phyloP scores from a whole-genome alignment of 1,140 invertebrate genomes.

The Papilio glaucus region DNA sequence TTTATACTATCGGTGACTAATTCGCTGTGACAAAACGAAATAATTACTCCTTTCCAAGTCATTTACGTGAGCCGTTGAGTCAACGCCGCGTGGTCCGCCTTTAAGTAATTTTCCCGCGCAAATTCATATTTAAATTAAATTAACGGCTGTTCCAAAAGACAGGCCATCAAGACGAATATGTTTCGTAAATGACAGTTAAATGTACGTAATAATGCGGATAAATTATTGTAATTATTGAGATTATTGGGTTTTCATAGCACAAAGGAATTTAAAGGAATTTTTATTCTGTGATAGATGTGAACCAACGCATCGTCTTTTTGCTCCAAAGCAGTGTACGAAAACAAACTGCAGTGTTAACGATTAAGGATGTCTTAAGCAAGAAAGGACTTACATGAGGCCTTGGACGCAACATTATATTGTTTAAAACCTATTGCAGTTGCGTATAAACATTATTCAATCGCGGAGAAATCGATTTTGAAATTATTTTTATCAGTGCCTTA shows the following conservation, averaged over 20 bases:
- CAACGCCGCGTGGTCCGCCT: background rate
- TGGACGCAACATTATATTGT: too few species aligned
- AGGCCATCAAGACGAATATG: constrained; percentile 9
- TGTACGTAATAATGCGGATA: background rate
- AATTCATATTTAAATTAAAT: constrained; percentile 31
- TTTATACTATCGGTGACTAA: background rate
- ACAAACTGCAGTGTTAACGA: too few species aligned
- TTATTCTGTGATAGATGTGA: too few species aligned
- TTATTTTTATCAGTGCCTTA: background rate
- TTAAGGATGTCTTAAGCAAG: too few species aligned
- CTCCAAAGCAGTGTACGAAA: too few species aligned
- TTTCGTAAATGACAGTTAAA: constrained; percentile 30
- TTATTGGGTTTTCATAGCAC: too few species aligned
- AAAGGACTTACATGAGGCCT: too few species aligned
- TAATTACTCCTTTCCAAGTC: background rate
- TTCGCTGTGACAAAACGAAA: background rate
- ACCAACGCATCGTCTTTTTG: too few species aligned
- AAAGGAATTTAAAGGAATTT: background rate
- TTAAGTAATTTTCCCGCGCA: constrained; percentile 31
- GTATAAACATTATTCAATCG: background rate
- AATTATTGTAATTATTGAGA: background rate
- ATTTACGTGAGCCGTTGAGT: background rate
- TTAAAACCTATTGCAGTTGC: too few species aligned
- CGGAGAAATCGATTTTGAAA: background rate
- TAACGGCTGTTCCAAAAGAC: constrained; percentile 32